phyloP scores from a whole-genome alignment of 2,888 invertebrate genomes.

The Anaspis maculata region DNA sequence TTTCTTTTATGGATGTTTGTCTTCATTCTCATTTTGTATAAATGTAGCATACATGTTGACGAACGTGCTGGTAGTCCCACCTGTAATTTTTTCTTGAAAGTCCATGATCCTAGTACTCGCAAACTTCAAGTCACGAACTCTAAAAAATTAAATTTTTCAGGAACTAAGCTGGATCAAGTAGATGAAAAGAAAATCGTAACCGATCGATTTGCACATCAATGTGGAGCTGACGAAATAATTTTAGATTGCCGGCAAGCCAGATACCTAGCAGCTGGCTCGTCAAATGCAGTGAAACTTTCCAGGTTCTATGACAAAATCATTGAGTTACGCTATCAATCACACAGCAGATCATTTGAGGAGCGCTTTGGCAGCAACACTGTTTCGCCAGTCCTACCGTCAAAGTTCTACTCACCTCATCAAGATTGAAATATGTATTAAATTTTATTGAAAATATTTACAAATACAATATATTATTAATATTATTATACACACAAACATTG shows the following conservation, averaged over 20 bases:
- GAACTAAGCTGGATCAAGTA: slow-evolving; percentile 84
- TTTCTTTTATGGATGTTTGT: too few species aligned
- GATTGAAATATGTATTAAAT: slow-evolving; percentile 22
- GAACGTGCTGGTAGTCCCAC: too few species aligned
- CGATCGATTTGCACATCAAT: slow-evolving; percentile 74
- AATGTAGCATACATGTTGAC: too few species aligned
- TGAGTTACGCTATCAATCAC: slow-evolving; percentile 44
- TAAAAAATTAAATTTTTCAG: too few species aligned
- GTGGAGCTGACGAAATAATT: slow-evolving; percentile 89
- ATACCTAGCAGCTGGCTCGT: slow-evolving; percentile 87
- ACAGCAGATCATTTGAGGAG: slow-evolving; percentile 33
- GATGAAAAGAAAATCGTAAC: slow-evolving; percentile 60
- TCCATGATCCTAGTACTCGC: too few species aligned
- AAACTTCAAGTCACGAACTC: too few species aligned
- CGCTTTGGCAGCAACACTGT: slow-evolving; percentile 32
- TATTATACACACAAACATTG: neutral
- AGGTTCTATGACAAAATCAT: slow-evolving; percentile 89
- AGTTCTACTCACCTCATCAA: slow-evolving; percentile 37
- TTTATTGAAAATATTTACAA: too few species aligned
- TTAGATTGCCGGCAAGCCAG: slow-evolving; percentile 66
- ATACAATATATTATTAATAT: slow-evolving; percentile 3
- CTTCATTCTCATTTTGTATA: too few species aligned
- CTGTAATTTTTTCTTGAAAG: too few species aligned
- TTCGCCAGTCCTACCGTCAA: slow-evolving; percentile 33
- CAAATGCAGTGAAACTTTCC: slow-evolving; percentile 87